Evolutionary conservation across 1,140 invertebrate species (phyloP).

Genomic region (Solenopsis fugax): DNA sequence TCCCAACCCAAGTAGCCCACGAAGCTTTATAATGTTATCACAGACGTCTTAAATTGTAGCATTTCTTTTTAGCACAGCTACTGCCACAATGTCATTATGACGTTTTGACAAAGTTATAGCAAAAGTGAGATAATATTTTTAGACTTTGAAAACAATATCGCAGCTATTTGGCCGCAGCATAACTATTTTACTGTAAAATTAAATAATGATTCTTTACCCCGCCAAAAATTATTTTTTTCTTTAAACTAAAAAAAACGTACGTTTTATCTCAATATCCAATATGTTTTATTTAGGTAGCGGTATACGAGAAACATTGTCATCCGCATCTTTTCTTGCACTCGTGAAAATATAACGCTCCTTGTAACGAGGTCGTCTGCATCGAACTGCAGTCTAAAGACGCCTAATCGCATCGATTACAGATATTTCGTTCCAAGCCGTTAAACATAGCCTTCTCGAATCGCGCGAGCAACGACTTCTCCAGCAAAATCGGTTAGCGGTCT

Average conservation of each 20-base stretch:
- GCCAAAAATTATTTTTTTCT: not conserved
- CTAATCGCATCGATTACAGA: slow-evolving; percentile 56
- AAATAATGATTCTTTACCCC: not conserved
- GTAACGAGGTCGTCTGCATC: not conserved
- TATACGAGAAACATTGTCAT: not conserved
- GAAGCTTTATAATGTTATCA: no score
- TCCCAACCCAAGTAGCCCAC: no score
- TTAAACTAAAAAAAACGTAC: not conserved
- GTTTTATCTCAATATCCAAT: not conserved
- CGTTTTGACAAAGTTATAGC: no score
- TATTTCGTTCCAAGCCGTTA: slow-evolving; percentile 45
- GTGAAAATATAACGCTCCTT: not conserved
- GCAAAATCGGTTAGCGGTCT: slow-evolving; percentile 44
- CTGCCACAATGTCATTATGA: no score
- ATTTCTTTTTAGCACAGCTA: no score
- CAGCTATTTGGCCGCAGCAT: no score
- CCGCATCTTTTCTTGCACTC: not conserved
- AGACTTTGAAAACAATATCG: no score
- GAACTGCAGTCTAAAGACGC: slow-evolving; percentile 30
- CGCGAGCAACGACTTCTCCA: slow-evolving; percentile 34
- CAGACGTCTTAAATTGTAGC: no score
- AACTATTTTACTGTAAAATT: not conserved
- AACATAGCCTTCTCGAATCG: slow-evolving; percentile 35
- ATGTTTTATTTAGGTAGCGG: not conserved
- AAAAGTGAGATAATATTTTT: no score